Percentiles rank a stretch among this genome's conserved stretches.
These are phyloP conservation scores for Limosa lapponica DNA, from an alignment of 2,797 vertebrate genomes.

Conservation along the genomic window DNA sequence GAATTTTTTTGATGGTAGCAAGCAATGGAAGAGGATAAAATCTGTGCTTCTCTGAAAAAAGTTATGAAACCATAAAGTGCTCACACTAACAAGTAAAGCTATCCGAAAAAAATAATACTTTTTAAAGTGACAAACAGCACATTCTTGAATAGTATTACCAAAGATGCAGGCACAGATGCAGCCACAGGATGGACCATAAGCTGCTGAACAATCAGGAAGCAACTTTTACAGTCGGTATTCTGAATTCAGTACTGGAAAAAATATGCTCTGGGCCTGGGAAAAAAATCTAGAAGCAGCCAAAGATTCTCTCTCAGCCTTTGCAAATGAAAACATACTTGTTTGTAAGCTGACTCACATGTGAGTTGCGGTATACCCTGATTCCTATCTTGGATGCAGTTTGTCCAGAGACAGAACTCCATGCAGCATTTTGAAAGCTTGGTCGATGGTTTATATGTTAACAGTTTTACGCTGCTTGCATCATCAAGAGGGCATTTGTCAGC, in stretches of 20 bases:
- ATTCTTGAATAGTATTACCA: background rate
- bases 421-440: background rate
- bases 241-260: background rate
- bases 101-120: background rate
- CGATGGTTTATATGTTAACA: background rate
- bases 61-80: background rate
- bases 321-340: background rate
- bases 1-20: background rate
- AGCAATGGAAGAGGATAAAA: constrained; percentile 18
- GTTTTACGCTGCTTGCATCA: background rate
- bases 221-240: background rate
- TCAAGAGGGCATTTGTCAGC: background rate
- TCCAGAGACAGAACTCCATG: background rate
- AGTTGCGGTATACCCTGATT: fast-evolving
- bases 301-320: background rate
- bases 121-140: background rate
- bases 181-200: background rate
- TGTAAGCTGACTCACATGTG: background rate
- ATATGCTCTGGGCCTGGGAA: background rate
- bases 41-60: background rate
- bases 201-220: background rate
- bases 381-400: background rate
- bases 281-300: background rate
- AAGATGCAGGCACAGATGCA: background rate
- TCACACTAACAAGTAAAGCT: background rate